Base-by-base conservation (phyloP, 1,140 invertebrate genomes). In the Lamellibrachia luymesi region DNA sequence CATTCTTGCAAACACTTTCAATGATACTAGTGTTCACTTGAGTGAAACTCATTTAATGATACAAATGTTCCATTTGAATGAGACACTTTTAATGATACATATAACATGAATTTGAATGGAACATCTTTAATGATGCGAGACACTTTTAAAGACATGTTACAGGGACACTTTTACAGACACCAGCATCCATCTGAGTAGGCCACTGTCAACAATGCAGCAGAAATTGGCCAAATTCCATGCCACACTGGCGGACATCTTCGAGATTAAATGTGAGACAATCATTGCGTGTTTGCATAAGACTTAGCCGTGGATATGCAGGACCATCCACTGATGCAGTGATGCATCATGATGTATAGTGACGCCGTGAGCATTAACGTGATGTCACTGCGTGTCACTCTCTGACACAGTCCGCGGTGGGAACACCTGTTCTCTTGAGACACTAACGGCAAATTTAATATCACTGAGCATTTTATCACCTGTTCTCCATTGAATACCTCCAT, bases 401-500 rank as follows among this genome's bases (percentile, higher is more conserved):
- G 64, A 80, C 64, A 80, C 64, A 22, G 64, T 80, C 4, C 17
- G 64, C 17, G 5, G 17, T 17, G 13, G 17, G 25, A 80, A 10
- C 64, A 80, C 64, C 64, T 80, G 64, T 80, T 80, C 64, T 80
- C 64, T 4, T 8, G 64, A 10, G 6, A 80, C 64, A 80, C 64
- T 80, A 22, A 80, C 64, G 25, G 64, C 64, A 80, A 80, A 80
- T 80, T 80, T 80, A 80, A 80, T 80, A 80, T 80, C 64, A 80
- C 64, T 80, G 64, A 80, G 64, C 64, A 80, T 80, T 80, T 80
- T 80, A 80, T 80, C 64, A 80, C 64, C 64, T 80, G 64, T 80
- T 80, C 64, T 80, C 64, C 64, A 80, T 22, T 17, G 8, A 80
- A 80, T 80, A 80, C 64, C 64, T 80, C 64, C 64, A 80, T 80